A percentile compares a stretch with the other conserved stretches of the same genome.
Evolutionary conservation across 2,113 vertebrate genomes (phyloP).

Genomic region (Apaloderma vittatum): DNA sequence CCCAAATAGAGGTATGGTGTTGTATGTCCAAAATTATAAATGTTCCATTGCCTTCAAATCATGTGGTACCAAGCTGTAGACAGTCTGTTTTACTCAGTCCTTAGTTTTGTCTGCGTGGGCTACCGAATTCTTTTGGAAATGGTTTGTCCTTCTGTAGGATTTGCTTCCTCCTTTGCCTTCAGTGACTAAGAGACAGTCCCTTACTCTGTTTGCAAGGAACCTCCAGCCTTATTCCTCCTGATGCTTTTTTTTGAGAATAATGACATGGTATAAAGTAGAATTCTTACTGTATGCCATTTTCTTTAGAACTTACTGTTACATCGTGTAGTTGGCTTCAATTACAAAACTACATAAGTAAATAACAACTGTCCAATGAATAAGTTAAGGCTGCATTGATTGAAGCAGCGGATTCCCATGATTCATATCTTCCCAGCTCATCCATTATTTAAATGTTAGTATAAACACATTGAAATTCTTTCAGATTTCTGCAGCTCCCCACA

Average conservation of each 20-base stretch:
- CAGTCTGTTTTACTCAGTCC: neutral
- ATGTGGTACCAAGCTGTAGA: neutral
- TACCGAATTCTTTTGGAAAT: neutral
- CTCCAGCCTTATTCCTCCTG: neutral
- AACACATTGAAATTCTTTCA: conserved; percentile 47
- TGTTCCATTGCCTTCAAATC: neutral
- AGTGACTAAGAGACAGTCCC: neutral
- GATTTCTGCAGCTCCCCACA: neutral
- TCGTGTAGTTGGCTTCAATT: conserved; percentile 13
- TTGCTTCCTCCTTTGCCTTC: neutral
- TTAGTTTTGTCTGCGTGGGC: neutral
- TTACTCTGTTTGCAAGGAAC: neutral
- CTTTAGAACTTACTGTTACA: conserved; percentile 1
- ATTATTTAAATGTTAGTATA: conserved; percentile 40
- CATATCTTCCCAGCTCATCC: conserved; percentile 28
- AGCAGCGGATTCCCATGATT: conserved; percentile 34
- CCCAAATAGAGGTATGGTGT: neutral
- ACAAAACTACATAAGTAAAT: conserved; percentile 40
- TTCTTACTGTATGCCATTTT: neutral
- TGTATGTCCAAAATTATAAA: neutral
- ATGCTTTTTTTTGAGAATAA: neutral
- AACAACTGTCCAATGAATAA: conserved; percentile 20
- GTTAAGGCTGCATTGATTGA: conserved; percentile 20
- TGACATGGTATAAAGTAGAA: neutral
- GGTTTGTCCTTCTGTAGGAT: neutral